These are phyloP conservation scores for Aphodius sticticus DNA, from an alignment of 2,888 invertebrate genomes.

Conservation along the genomic window DNA sequence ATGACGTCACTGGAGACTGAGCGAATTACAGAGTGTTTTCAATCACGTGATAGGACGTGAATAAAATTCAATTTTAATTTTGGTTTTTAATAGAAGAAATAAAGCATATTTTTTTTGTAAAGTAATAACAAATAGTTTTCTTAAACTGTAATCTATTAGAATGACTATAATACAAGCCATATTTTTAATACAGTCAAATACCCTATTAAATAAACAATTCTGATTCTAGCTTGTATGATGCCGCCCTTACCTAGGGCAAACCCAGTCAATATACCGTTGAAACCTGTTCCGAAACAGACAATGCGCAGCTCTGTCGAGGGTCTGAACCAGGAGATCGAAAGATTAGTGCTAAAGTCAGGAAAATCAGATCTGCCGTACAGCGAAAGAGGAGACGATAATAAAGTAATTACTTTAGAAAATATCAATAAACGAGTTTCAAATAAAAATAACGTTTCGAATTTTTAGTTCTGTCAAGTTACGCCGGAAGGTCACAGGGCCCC, in stretches of 20 bases:
- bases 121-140: too few relatives aligned
- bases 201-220: neutral
- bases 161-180: too few relatives aligned
- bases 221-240: slow-evolving; percentile 48
- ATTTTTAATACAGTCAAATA: too few relatives aligned
- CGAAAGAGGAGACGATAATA: slow-evolving; percentile 62
- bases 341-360: slow-evolving; percentile 63
- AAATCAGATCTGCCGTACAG: slow-evolving; percentile 57
- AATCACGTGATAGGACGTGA: too few relatives aligned
- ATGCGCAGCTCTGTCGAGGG: slow-evolving; percentile 88
- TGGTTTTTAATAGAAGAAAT: too few relatives aligned
- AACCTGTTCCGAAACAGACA: slow-evolving; percentile 69
- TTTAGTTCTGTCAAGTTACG: slow-evolving; percentile 67
- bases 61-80: too few relatives aligned
- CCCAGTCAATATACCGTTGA: slow-evolving; percentile 66
- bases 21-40: too few relatives aligned
- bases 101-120: too few relatives aligned
- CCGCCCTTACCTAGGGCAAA: slow-evolving; percentile 61
- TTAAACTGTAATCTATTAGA: too few relatives aligned
- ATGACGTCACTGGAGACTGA: too few relatives aligned
- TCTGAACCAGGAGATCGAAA: slow-evolving; percentile 86
- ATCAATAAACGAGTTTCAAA: neutral
- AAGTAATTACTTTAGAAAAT: slow-evolving; percentile 58
- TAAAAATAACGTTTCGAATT: neutral
- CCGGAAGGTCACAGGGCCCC: slow-evolving; percentile 90